Base-by-base conservation (phyloP, 2,797 vertebrate genomes). In the Crax fasciolata region DNA sequence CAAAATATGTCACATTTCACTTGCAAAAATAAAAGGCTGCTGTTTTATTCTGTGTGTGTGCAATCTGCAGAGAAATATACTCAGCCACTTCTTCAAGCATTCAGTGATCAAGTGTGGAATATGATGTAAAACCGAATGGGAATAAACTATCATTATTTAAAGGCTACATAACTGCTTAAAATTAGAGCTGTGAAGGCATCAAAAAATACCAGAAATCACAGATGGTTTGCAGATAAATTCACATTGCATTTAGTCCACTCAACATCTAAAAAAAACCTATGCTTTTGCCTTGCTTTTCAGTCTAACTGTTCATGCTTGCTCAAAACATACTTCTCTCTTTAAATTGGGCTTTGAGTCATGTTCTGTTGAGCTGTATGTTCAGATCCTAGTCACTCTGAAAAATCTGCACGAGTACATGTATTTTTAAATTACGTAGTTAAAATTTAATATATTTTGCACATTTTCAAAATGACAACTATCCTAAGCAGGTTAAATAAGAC, bases 131-230 rank as follows among this genome's bases (percentile, higher is more conserved):
- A 96, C 90, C 87, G 0, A 97, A 97, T 39, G 72, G 94, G 96
- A 96, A 96, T 96, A 97, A 97, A 97, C 97, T 96, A 97, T 97
- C 97, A 97, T 98, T 97, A 98, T 98, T 98, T 97, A 97, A 98
- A 98, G 97, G 96, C 96, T 96, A 97, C 97, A 96, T 97, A 97
- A 97, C 97, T 95, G 97, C 97, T 98, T 98, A 98, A 98, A 98
- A 98, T 98, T 98, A 98, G 98, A 98, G 95, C 92, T 97, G 98
- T 67, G 97, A 98, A 98, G 95, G 95, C 97, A 97, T 87, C 79
- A 95, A 97, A 96, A 96, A 97, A 96, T 95, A 97, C 96, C 97
- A 98, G 97, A 98, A 98, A 97, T 89, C 97, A 96, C 98, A 98
- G 98, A 98, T 98, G 98, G 98, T 96, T 96, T 85, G 94, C 93